Conservation (phyloP, 2,888 invertebrate species). For the Eulithis testata region DNA sequence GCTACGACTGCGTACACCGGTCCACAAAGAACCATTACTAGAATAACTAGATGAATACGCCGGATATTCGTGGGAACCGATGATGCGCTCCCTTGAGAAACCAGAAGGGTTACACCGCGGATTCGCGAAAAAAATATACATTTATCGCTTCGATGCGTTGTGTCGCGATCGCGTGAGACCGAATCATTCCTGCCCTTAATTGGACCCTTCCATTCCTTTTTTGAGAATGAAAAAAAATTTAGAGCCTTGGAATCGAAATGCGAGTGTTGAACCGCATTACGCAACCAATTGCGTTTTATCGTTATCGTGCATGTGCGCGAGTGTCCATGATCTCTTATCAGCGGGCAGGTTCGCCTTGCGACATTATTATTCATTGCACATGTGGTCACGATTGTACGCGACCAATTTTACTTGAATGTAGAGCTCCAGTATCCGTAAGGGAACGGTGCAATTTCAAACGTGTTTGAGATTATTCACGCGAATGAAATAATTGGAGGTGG, state of each 20-base stretch:
- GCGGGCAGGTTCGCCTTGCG: conserved; percentile 62
- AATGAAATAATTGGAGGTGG: conserved; percentile 9
- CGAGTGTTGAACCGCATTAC: conserved; percentile 39
- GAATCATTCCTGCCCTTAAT: conserved; percentile 48
- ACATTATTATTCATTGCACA: conserved; percentile 55
- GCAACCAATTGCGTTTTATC: conserved; percentile 48
- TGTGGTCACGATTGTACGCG: conserved; percentile 48
- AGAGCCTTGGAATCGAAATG: not conserved
- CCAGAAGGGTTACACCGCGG: conserved; percentile 54
- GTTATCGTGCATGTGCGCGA: conserved; percentile 45
- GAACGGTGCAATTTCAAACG: conserved; percentile 22
- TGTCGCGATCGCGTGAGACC: conserved; percentile 53
- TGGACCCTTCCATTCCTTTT: conserved; percentile 49
- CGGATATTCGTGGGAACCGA: conserved; percentile 63
- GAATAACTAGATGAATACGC: conserved; percentile 45
- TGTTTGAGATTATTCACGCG: conserved; percentile 28
- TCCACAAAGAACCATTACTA: conserved; percentile 49
- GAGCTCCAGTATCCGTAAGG: conserved; percentile 30
- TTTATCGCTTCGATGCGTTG: conserved; percentile 33
- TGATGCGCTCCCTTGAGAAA: conserved; percentile 42
- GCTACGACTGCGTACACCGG: conserved; percentile 46
- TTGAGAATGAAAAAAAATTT: conserved; percentile 14
- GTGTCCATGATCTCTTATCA: conserved; percentile 65
- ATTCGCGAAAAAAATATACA: conserved; percentile 48
- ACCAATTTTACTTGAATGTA: conserved; percentile 47